A percentile compares a stretch with the other conserved stretches of the same genome.
Evolutionary conservation across 2,888 invertebrate species (phyloP).

Genomic region (Cinara cedri): DNA sequence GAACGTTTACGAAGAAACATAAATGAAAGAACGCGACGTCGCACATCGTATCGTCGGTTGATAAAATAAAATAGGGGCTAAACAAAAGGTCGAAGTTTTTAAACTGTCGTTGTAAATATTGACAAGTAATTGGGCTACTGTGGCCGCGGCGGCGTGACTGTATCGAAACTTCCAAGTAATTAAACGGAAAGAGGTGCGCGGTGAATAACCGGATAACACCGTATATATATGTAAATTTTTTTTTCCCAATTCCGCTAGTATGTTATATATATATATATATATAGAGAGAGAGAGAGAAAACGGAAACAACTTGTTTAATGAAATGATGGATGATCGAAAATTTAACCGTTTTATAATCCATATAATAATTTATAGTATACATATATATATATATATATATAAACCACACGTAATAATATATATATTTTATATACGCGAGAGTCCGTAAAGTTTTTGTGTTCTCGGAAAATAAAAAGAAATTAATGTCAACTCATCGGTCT

Average conservation of each 20-base stretch:
- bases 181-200: constrained; percentile 35
- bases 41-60: neutral
- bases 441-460: neutral
- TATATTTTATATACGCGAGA: too few relatives aligned
- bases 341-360: neutral
- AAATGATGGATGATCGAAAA: constrained; percentile 42
- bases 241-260: neutral
- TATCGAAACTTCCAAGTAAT: constrained; percentile 39
- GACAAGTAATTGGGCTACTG: constrained; percentile 37
- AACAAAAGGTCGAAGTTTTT: constrained; percentile 35
- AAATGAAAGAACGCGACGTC: neutral
- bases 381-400: neutral
- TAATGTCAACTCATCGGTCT: constrained; percentile 12
- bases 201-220: constrained; percentile 9
- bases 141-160: neutral
- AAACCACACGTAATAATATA: too few relatives aligned
- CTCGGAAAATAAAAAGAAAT: constrained; percentile 22
- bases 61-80: neutral
- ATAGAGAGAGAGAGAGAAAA: too few relatives aligned
- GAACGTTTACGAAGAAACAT: neutral
- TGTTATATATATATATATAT: too few relatives aligned
- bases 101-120: constrained; percentile 39
- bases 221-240: neutral
- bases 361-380: neutral
- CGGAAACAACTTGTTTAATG: constrained; percentile 33